Base-by-base conservation (phyloP, 2,888 invertebrate species). In the Amphipoea oculea region DNA sequence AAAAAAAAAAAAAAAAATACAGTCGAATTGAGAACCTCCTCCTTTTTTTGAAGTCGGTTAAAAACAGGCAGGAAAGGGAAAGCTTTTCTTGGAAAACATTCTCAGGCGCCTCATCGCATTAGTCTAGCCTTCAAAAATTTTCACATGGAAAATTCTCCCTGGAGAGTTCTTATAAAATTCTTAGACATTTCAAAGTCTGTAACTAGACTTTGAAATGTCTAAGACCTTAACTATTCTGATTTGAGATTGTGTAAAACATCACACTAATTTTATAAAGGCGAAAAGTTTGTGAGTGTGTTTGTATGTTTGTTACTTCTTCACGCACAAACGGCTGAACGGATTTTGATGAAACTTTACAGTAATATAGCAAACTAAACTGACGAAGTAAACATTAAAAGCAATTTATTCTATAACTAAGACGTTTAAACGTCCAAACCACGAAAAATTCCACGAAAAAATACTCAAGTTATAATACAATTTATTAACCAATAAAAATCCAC, bases 401-500 rank as follows among this genome's bases (percentile, higher is more conserved):
- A 45, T 45, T 45, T 45, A 12, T 12, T 12, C 12, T 12, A 48
- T 0, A 20, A n/a, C n/a, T n/a, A 48, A 74, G 7, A 75, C 40
- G 48, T 51, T 40, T 62, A 17, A 12, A 9, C 20, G 4, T 42
- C 12, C 0, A 29, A 54, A 57, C 6, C 5, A 51, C 3, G 20
- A 20, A 57, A 69, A 79, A 57, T n/a, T 54, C 9, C 12, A 20
- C n/a, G 36, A n/a, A 76, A 72, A 60, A 40, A 20, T 0, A 9
- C 20, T 12, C 20, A 45, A 65, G 36, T 74, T 65, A 60, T 62
- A 69, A 40, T 45, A 54, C 70, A 73, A 75, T 80, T 57, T 48
- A 62, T 40, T 1, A 68, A 45, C 68, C 51, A 73, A 82, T 77
- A 73, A 57, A 81, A 68, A n/a, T 20, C 62, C 0, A 5, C n/a